Evolutionary conservation across 2,113 vertebrate species (phyloP).

Genomic region (Strix aluco): DNA sequence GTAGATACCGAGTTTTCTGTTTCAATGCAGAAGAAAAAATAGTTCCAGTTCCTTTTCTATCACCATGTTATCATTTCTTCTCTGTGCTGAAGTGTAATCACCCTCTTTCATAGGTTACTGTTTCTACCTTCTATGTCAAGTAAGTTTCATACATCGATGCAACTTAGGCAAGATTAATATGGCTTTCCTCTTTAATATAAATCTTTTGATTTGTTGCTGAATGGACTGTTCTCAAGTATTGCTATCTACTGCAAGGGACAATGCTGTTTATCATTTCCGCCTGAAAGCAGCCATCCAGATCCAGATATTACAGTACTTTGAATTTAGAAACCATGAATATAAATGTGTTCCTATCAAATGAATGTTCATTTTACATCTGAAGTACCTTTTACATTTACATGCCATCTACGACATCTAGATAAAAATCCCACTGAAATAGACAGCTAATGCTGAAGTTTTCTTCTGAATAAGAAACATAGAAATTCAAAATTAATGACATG

Average conservation of each 20-base stretch:
- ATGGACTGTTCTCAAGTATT: slow-evolving; percentile 49
- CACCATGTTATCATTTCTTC: not conserved
- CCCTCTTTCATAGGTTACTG: slow-evolving; percentile 11
- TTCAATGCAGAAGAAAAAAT: slow-evolving; percentile 19
- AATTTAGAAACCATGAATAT: slow-evolving; percentile 67
- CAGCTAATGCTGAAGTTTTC: not conserved
- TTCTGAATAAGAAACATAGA: not conserved
- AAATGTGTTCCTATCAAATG: slow-evolving; percentile 57
- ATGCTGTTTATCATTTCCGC: slow-evolving; percentile 60
- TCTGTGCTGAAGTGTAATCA: slow-evolving; percentile 4
- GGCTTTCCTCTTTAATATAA: slow-evolving; percentile 57
- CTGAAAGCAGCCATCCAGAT: slow-evolving; percentile 50
- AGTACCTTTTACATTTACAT: slow-evolving; percentile 39
- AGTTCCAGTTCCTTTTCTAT: slow-evolving; percentile 1
- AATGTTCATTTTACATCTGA: slow-evolving; percentile 39
- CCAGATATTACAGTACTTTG: slow-evolving; percentile 47
- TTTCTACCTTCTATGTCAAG: slow-evolving; percentile 44
- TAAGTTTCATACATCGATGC: slow-evolving; percentile 35
- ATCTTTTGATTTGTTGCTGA: slow-evolving; percentile 68
- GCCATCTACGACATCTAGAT: not conserved
- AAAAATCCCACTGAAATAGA: not conserved
- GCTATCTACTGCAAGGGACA: slow-evolving; percentile 59
- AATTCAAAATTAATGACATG: not conserved
- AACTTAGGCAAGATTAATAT: slow-evolving; percentile 59
- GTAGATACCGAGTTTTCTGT: slow-evolving; percentile 3